Conservation (phyloP, 2,113 vertebrate species). For the Etheostoma cragini region DNA sequence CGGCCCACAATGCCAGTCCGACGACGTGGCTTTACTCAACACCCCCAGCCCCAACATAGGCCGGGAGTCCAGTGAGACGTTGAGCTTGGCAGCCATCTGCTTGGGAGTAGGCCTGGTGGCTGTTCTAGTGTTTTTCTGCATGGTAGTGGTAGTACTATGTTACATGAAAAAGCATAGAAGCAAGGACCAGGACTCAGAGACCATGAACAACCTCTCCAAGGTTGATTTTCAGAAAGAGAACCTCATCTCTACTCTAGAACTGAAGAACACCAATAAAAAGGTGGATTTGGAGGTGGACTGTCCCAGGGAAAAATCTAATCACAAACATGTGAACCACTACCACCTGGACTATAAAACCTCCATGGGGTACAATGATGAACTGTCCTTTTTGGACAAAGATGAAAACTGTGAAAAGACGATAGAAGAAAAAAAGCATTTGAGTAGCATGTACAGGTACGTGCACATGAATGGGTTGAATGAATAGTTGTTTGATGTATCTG, state of each 20-base stretch:
- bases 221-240: constrained; percentile 92
- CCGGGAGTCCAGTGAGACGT: constrained; percentile 63
- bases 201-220: constrained; percentile 96
- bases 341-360: constrained; percentile 93
- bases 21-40: constrained; percentile 60
- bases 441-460: constrained; percentile 91
- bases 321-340: constrained; percentile 93
- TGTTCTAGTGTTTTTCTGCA: constrained; percentile 88
- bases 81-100: constrained; percentile 87
- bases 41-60: constrained; percentile 80
- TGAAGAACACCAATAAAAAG: constrained; percentile 99
- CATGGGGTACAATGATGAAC: constrained; percentile 89
- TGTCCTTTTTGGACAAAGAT: constrained; percentile 88
- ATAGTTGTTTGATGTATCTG: background rate
- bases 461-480: background rate
- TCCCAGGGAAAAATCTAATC: constrained; percentile 91
- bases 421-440: constrained; percentile 90
- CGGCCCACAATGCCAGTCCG: constrained; percentile 90
- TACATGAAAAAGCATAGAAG: constrained; percentile 86
- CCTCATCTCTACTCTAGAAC: constrained; percentile 89
- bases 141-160: constrained; percentile 84
- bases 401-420: constrained; percentile 94
- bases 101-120: constrained; percentile 89
- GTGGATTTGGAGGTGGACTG: constrained; percentile 92
- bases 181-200: constrained; percentile 87